Evolutionary conservation across 2,888 invertebrate species (phyloP).

Genomic region (Nephrotoma guestfalica): DNA sequence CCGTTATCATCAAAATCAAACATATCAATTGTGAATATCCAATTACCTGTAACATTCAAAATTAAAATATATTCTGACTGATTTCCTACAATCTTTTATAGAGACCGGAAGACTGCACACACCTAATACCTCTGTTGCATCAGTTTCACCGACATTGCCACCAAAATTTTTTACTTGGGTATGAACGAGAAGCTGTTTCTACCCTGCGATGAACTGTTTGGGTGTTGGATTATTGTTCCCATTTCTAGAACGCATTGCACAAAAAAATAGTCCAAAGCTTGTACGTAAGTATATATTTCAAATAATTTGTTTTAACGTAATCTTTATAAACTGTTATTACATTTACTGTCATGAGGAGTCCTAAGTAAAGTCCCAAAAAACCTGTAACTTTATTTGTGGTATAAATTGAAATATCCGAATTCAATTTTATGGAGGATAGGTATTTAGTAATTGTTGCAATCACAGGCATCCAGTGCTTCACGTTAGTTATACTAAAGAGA

Average conservation of each 20-base stretch:
- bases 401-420: background rate
- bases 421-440: background rate
- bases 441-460: background rate
- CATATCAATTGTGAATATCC: background rate
- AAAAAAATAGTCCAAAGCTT: too few species aligned
- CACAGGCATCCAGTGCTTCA: background rate
- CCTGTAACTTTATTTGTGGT: too few species aligned
- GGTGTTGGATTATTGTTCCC: background rate
- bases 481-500: background rate
- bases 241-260: too few species aligned
- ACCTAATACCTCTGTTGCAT: background rate
- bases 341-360: too few species aligned
- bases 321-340: too few species aligned
- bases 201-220: background rate
- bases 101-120: background rate
- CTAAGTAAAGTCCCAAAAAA: too few species aligned
- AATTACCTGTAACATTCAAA: background rate
- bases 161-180: background rate
- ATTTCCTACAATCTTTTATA: background rate
- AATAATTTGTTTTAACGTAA: too few species aligned
- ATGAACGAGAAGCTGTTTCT: background rate
- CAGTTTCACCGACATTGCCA: background rate
- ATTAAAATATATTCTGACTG: background rate
- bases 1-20: background rate
- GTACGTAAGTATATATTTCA: too few species aligned